Evolutionary conservation across 2,888 invertebrate genomes (phyloP).

Genomic region (Sinodicranocentrus sp.): DNA sequence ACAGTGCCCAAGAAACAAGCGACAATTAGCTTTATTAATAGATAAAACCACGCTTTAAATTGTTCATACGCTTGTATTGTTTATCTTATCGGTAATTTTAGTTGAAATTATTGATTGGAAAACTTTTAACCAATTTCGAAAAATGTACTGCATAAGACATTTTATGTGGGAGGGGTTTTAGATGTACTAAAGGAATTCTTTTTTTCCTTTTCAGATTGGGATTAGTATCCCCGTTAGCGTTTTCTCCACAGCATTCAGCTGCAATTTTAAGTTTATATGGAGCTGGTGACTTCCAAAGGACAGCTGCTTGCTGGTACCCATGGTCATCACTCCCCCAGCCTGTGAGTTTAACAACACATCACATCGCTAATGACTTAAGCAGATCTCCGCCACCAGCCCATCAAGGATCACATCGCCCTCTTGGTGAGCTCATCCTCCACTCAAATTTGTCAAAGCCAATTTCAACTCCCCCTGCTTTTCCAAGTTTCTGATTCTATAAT

Average conservation of each 20-base stretch:
- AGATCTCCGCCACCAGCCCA: constrained; percentile 76
- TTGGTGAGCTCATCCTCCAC: constrained; percentile 64
- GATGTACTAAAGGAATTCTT: too few relatives aligned
- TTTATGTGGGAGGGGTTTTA: too few relatives aligned
- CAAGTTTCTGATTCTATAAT: too few relatives aligned
- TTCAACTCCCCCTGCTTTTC: too few relatives aligned
- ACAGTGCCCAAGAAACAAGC: too few relatives aligned
- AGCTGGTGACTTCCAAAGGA: constrained; percentile 76
- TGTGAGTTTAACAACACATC: constrained; percentile 72
- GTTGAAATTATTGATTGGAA: too few relatives aligned
- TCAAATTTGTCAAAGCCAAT: constrained; percentile 32
- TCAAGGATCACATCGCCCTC: constrained; percentile 75
- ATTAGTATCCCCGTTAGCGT: constrained; percentile 86
- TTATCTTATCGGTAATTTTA: too few relatives aligned
- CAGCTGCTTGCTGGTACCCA: constrained; percentile 77
- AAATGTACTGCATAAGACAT: too few relatives aligned
- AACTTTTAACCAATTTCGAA: too few relatives aligned
- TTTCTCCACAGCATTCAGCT: constrained; percentile 76
- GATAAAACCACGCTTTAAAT: too few relatives aligned
- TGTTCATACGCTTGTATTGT: too few relatives aligned
- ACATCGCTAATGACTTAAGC: constrained; percentile 71
- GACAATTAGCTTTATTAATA: too few relatives aligned
- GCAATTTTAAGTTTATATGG: constrained; percentile 76
- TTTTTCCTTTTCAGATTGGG: constrained; percentile 84
- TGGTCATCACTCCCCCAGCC: constrained; percentile 76